These are phyloP conservation scores for Scophthalmus maximus DNA, from an alignment of 2,113 vertebrate genomes.

Conservation along the genomic window DNA sequence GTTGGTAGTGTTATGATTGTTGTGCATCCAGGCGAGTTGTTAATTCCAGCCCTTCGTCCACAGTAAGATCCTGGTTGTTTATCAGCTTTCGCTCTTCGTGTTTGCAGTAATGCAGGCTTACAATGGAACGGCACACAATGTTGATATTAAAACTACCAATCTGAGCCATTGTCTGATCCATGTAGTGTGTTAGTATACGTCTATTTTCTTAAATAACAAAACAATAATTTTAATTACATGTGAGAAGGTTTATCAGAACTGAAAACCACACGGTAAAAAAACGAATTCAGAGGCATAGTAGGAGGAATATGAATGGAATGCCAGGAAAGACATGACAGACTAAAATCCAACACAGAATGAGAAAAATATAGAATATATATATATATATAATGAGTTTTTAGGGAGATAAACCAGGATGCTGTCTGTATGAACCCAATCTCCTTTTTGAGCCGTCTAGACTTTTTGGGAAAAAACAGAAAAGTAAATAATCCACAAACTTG, in stretches of 20 bases:
- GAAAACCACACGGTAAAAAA: too few species aligned
- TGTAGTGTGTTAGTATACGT: too few species aligned
- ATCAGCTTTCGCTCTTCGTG: conserved; percentile 43
- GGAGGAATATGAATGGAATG: too few species aligned
- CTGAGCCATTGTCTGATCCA: conserved; percentile 1
- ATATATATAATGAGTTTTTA: too few species aligned
- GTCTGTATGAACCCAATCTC: too few species aligned
- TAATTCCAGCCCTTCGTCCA: conserved; percentile 4
- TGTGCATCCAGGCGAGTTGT: not conserved
- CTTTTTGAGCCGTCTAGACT: too few species aligned
- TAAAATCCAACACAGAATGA: not conserved
- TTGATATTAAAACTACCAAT: conserved; percentile 22
- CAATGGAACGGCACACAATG: conserved; percentile 11
- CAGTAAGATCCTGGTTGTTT: conserved; percentile 20
- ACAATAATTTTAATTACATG: too few species aligned
- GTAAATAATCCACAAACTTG: not conserved
- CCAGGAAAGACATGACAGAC: not conserved
- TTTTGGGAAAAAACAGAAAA: not conserved
- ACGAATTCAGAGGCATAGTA: too few species aligned
- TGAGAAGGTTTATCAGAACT: too few species aligned
- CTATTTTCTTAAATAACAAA: too few species aligned
- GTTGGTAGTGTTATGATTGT: not conserved
- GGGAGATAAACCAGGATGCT: not conserved
- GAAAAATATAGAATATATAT: not conserved
- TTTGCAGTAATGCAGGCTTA: conserved; percentile 7